phyloP scores from a whole-genome alignment of 1,140 invertebrate genomes.

The Pemphigus obesinymphae region DNA sequence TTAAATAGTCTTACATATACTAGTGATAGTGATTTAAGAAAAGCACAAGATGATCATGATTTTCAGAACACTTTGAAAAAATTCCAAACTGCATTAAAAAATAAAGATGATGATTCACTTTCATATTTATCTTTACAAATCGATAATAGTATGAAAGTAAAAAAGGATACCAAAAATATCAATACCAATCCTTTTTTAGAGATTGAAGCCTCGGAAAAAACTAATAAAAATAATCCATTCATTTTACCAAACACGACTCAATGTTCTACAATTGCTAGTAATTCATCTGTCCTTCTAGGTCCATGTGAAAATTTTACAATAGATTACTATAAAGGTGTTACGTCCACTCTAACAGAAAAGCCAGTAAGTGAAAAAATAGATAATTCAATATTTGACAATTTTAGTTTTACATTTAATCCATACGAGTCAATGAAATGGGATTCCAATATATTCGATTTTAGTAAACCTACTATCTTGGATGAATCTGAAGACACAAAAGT shows the following conservation, averaged over 20 bases:
- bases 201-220: constrained; percentile 50
- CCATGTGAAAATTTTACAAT: constrained; percentile 56
- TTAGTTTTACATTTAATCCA: constrained; percentile 36
- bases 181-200: constrained; percentile 49
- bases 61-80: constrained; percentile 58
- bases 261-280: constrained; percentile 20
- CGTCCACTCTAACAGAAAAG: constrained; percentile 50
- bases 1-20: constrained; percentile 51
- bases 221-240: constrained; percentile 39
- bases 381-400: constrained; percentile 34
- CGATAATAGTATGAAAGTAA: constrained; percentile 13
- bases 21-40: constrained; percentile 58
- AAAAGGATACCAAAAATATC: background rate
- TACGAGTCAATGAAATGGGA: constrained; percentile 34
- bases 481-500: background rate
- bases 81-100: constrained; percentile 50
- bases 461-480: background rate
- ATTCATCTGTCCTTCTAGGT: constrained; percentile 53
- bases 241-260: constrained; percentile 28
- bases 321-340: constrained; percentile 55
- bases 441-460: constrained; percentile 29
- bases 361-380: constrained; percentile 40
- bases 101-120: constrained; percentile 43
- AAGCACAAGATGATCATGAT: constrained; percentile 54
- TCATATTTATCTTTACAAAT: constrained; percentile 38